These are phyloP conservation scores for Chaunax sp. DNA, from an alignment of 2,797 vertebrate species.

Conservation along the genomic window DNA sequence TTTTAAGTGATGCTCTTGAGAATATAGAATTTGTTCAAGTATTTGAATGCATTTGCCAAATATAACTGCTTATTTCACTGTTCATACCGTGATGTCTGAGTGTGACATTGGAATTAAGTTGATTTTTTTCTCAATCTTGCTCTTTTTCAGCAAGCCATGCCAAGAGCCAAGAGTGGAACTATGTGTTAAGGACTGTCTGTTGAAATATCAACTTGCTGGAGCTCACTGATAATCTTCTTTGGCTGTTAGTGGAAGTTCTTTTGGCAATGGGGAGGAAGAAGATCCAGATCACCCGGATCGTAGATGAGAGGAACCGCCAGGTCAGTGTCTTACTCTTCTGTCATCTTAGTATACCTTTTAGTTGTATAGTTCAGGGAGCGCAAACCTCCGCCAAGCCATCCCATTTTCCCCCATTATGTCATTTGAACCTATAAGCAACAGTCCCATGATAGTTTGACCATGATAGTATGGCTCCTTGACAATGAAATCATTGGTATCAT, in stretches of 20 bases:
- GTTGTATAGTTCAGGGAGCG: too few species aligned
- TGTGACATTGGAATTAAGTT: neutral
- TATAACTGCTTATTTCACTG: neutral
- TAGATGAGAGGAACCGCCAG: constrained; percentile 98
- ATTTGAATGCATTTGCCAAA: constrained; percentile 10
- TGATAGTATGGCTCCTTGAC: too few species aligned
- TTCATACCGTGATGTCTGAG: neutral
- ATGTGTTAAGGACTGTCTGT: constrained; percentile 83
- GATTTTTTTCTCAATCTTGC: constrained; percentile 10
- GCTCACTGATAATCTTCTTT: constrained; percentile 75
- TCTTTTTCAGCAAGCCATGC: constrained; percentile 63
- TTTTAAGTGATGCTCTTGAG: neutral
- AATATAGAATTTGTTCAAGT: neutral
- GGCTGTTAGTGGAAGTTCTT: constrained; percentile 76
- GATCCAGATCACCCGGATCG: constrained; percentile 97
- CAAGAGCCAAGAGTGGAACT: constrained; percentile 39
- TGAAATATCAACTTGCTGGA: constrained; percentile 53
- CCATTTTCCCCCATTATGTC: too few species aligned
- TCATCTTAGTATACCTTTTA: neutral
- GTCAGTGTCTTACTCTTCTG: constrained; percentile 73
- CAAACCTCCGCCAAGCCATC: too few species aligned
- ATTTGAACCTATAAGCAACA: too few species aligned
- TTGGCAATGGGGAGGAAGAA: constrained; percentile 96
- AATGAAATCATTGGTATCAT: too few species aligned
- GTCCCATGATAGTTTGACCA: too few species aligned